Evolutionary conservation across 2,797 vertebrate species (phyloP).

Genomic region (Triplophysa bombifrons): DNA sequence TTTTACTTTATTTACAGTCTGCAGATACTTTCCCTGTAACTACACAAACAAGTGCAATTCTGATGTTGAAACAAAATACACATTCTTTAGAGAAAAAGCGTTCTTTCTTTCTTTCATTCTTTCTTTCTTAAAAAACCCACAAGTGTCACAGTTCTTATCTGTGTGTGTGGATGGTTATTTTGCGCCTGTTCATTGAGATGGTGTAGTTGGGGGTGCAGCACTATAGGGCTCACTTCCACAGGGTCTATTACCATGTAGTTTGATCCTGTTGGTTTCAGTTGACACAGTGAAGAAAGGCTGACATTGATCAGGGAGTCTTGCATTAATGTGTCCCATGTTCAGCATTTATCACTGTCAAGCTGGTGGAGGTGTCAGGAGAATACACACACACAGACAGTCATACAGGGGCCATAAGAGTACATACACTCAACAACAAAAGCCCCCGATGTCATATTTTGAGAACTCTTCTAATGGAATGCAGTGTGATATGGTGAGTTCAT

Average conservation of each 20-base stretch:
- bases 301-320: slow-evolving; percentile 94
- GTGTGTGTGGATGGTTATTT: not conserved
- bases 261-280: slow-evolving; percentile 99
- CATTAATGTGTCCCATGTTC: slow-evolving; percentile 98
- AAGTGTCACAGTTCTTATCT: not conserved
- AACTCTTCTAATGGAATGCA: slow-evolving; percentile 31
- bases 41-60: too few species aligned
- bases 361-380: slow-evolving; percentile 70
- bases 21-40: too few species aligned
- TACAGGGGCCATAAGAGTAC: slow-evolving; percentile 21
- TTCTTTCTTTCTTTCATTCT: too few species aligned
- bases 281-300: slow-evolving; percentile 97
- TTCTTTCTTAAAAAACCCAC: not conserved
- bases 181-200: not conserved
- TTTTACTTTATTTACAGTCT: too few species aligned
- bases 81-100: too few species aligned
- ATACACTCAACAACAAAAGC: slow-evolving; percentile 44
- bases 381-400: slow-evolving; percentile 35
- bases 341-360: slow-evolving; percentile 97
- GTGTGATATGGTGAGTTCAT: slow-evolving; percentile 27
- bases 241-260: slow-evolving; percentile 94
- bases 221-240: slow-evolving; percentile 88
- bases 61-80: too few species aligned
- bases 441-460: slow-evolving; percentile 49
- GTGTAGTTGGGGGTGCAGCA: not conserved